A percentile compares a stretch with the other conserved stretches of the same genome.
These are phyloP conservation scores for Cirrhinus mrigala DNA, from an alignment of 2,797 vertebrate species.

Conservation along the genomic window DNA sequence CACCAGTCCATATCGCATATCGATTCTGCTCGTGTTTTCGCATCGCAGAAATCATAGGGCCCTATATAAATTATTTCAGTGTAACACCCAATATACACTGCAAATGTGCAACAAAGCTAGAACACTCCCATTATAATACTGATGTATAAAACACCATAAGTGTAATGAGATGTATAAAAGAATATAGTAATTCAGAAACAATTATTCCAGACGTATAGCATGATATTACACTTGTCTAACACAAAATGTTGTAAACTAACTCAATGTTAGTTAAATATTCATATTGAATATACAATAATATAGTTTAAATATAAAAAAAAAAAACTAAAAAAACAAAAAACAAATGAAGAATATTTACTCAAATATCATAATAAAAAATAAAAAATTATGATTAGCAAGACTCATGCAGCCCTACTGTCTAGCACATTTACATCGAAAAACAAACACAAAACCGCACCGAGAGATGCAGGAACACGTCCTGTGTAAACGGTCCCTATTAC, in stretches of 20 bases:
- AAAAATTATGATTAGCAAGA: not conserved
- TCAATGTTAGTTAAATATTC: not conserved
- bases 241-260: not conserved
- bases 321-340: not conserved
- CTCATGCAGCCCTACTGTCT: not conserved
- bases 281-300: not conserved
- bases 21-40: too few species aligned
- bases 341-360: not conserved
- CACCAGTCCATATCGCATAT: too few species aligned
- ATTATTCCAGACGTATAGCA: not conserved
- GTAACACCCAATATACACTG: not conserved
- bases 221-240: not conserved
- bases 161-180: slow-evolving; percentile 18
- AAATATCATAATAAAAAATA: not conserved
- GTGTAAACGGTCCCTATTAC: not conserved
- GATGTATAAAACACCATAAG: not conserved
- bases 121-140: not conserved
- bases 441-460: not conserved
- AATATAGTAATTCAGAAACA: not conserved
- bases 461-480: slow-evolving; percentile 22
- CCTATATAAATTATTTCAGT: not conserved
- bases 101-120: not conserved
- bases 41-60: too few species aligned
- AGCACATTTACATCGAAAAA: not conserved
- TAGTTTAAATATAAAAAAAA: not conserved